phyloP scores from a whole-genome alignment of 2,113 vertebrate species.

The Eidolon helvum region DNA sequence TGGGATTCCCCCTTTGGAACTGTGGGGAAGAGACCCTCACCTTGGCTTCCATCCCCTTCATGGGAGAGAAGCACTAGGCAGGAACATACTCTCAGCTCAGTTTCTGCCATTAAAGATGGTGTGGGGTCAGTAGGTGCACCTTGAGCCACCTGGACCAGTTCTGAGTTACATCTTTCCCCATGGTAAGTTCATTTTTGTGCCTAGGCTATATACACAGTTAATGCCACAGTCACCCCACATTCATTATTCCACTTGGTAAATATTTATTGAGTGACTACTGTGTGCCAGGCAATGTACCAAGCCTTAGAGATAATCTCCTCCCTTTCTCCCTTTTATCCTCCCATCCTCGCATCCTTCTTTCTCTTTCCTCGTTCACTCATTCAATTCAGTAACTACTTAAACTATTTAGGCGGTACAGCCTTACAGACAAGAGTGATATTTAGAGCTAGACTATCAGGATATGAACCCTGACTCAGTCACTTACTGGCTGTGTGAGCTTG shows the following conservation, averaged over 20 bases:
- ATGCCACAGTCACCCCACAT: not conserved
- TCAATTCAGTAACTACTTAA: not conserved
- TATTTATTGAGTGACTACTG: not conserved
- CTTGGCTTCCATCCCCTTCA: not conserved
- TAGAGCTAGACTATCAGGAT: not conserved
- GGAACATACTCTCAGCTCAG: not conserved
- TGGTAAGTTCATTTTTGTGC: not conserved
- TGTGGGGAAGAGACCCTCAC: not conserved
- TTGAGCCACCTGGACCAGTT: not conserved
- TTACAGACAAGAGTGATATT: not conserved
- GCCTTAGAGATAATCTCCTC: not conserved
- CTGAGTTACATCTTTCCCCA: not conserved
- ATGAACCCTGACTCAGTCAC: not conserved
- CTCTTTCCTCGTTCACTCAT: not conserved
- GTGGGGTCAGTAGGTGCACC: accelerated
- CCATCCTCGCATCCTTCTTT: not conserved
- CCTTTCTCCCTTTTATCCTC: not conserved
- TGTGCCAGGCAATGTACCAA: not conserved
- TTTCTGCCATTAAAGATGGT: too few species aligned
- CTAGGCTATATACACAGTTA: not conserved
- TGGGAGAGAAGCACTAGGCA: not conserved
- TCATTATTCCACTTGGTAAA: not conserved
- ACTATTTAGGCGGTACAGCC: not conserved
- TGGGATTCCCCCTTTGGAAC: not conserved
- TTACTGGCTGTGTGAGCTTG: not conserved